Base-by-base conservation (phyloP, 23 tunicate genomes). In the Trididemnum miniatum region DNA sequence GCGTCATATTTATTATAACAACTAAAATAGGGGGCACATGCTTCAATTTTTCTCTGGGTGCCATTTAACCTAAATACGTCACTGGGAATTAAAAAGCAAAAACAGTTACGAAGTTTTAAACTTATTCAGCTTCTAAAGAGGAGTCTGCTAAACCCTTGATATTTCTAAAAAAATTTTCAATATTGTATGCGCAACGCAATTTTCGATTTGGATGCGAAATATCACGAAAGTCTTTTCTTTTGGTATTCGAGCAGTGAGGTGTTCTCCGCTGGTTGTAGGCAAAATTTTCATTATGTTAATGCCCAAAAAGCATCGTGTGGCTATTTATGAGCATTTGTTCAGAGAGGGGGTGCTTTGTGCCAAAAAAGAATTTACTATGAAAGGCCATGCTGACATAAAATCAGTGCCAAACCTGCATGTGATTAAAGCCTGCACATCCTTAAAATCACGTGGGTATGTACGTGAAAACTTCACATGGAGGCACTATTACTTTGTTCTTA, bases 341-440 rank as follows among this genome's bases (percentile, higher is more conserved):
- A 89, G 83, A 73, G 99, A 95, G 31, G 99, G 99, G 1, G 99
- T 95, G 34, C 69, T 95, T 51, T 91, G 93, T 12, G 93, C 87
- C 38, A 79, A 89, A 36, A 95, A 95, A 80, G 89, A 93, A 54
- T 87, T 82, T 3, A 81, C 29, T 51, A 20, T 83, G 65, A 50
- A 80, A 1, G 52, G 89, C 35, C 99, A 95, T 65, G 63, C 86
- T 50, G 95, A 95, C 7, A 27, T 87, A 27, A 80, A 80, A 26
- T 36, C 71, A 1, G 87, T 95, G 25, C 92, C 92, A 34, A 95
- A 95, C 62, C 84, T 95, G 31, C 89, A 89, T 71, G 99, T 95
- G 4, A 83, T 95, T 78, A 90, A 87, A 34, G 99, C 92, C 12
- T 87, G 92, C 59, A 73, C 83, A 57, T 95, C 99, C 0, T 52